Percentiles rank a stretch among this genome's conserved stretches.
Evolutionary conservation across 2,113 vertebrate species (phyloP).

Genomic region (Hydropotes inermis): DNA sequence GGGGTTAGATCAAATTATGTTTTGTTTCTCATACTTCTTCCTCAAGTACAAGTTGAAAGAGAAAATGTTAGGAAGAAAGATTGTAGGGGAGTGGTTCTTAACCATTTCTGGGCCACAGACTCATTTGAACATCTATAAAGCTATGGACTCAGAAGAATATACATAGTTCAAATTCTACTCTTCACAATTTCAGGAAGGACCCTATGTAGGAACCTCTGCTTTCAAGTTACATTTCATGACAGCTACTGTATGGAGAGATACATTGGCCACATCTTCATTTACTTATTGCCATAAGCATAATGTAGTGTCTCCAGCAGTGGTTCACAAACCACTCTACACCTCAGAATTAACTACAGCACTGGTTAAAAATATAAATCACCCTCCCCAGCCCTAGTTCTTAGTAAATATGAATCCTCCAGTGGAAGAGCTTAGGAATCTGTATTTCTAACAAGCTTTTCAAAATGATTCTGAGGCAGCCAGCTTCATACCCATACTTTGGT

Average conservation of each 20-base stretch:
- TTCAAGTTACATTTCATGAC: neutral
- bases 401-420: neutral
- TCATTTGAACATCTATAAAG: conserved; percentile 23
- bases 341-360: neutral
- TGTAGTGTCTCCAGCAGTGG: neutral
- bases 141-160: conserved; percentile 7
- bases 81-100: neutral
- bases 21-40: conserved; percentile 52
- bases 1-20: conserved; percentile 6
- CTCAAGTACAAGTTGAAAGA: conserved; percentile 30
- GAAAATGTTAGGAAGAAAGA: conserved; percentile 15
- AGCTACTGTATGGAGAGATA: neutral
- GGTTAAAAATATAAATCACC: conserved; percentile 1
- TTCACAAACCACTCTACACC: conserved; percentile 17
- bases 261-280: neutral
- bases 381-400: neutral
- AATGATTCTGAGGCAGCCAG: neutral
- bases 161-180: neutral
- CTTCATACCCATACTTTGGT: neutral
- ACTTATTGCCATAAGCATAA: neutral
- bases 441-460: conserved; percentile 11
- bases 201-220: neutral
- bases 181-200: conserved; percentile 30
- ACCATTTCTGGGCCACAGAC: neutral
- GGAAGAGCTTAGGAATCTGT: neutral